phyloP scores from a whole-genome alignment of 2,113 vertebrate genomes.

The Hydrolagus affinis region DNA sequence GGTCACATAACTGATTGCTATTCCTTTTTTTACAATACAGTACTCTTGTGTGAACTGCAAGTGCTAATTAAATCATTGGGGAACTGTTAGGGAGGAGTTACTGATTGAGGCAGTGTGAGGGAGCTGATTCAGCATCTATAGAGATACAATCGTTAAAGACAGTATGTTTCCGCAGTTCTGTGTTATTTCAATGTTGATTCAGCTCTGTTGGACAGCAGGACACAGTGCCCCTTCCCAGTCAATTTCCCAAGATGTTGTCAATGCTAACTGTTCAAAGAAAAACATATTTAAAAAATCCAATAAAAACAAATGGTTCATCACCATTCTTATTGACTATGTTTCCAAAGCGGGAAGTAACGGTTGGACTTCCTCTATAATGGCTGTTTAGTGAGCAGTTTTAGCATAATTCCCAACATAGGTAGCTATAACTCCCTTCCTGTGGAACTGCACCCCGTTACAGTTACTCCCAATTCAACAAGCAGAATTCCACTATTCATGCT shows the following conservation, averaged over 20 bases:
- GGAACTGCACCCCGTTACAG: too few relatives aligned
- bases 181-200: background rate
- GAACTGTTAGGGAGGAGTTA: background rate
- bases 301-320: background rate
- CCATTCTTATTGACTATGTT: background rate
- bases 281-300: constrained; percentile 14
- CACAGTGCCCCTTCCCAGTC: background rate
- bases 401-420: too few relatives aligned
- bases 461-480: too few relatives aligned
- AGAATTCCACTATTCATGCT: too few relatives aligned
- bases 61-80: background rate
- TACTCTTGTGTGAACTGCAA: too few relatives aligned
- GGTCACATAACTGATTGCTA: background rate
- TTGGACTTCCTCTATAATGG: background rate
- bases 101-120: background rate
- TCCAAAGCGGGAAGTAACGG: background rate
- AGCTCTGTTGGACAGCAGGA: background rate
- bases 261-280: background rate
- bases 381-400: too few relatives aligned
- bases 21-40: background rate
- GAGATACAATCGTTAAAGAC: background rate
- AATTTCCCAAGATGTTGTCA: background rate
- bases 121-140: background rate
- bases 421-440: too few relatives aligned
- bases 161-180: background rate